Conservation (phyloP, 2,113 vertebrate species). For the Anolis carolinensis region DNA sequence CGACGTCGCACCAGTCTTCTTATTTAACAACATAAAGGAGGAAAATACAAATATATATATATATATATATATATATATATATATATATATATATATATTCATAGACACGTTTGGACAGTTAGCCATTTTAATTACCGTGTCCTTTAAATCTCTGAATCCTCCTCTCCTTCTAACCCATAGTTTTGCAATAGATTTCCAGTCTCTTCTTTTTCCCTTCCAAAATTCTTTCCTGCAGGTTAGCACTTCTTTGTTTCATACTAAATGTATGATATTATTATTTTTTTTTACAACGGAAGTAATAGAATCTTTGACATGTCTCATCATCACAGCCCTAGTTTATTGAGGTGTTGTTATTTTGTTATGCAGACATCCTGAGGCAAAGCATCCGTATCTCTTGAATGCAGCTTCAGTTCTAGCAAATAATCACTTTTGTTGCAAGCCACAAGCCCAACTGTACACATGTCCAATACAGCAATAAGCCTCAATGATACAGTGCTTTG, state of each 20-base stretch:
- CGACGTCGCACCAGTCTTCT: no score
- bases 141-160: neutral
- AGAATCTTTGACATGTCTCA: neutral
- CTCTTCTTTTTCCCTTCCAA: neutral
- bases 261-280: neutral
- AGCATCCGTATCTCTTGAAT: constrained; percentile 24
- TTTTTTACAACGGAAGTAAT: constrained; percentile 1
- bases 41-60: no score
- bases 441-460: constrained; percentile 2
- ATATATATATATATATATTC: no score
- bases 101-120: neutral
- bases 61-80: no score
- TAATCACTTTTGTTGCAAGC: constrained; percentile 23
- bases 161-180: neutral
- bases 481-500: constrained; percentile 4
- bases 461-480: constrained; percentile 16
- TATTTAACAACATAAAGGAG: neutral
- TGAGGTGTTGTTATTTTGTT: neutral
- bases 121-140: neutral
- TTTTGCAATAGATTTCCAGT: no score
- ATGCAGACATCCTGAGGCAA: constrained; percentile 24
- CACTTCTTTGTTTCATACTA: neutral
- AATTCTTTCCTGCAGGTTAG: neutral
- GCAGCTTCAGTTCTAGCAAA: constrained; percentile 29
- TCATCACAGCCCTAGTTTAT: constrained; percentile 14